Conservation (phyloP, 2,888 invertebrate species). For the Macaria liturata region DNA sequence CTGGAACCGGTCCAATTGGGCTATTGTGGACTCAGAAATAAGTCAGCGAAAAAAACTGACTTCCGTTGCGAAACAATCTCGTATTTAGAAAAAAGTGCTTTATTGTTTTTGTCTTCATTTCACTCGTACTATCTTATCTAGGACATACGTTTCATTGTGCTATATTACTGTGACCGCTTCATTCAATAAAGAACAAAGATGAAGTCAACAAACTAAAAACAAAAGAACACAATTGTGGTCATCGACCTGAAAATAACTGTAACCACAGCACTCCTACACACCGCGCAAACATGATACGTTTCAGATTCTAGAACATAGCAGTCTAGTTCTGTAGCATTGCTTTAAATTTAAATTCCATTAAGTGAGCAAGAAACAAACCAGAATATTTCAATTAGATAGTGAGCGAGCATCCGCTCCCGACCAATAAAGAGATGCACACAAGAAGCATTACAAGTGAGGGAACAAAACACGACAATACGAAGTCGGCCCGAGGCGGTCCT, state of each 20-base stretch:
- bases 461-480: slow-evolving; percentile 24
- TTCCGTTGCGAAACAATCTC: slow-evolving; percentile 13
- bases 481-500: slow-evolving; percentile 34
- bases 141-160: too few species aligned
- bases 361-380: too few species aligned
- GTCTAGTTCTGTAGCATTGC: too few species aligned
- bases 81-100: neutral
- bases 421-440: slow-evolving; percentile 15
- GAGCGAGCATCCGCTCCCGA: neutral
- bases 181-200: too few species aligned
- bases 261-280: too few species aligned
- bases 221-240: too few species aligned
- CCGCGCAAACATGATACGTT: too few species aligned
- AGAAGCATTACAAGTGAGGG: slow-evolving; percentile 23
- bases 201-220: too few species aligned
- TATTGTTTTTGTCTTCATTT: slow-evolving; percentile 5
- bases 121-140: neutral
- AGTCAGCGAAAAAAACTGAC: slow-evolving; percentile 16
- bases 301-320: too few species aligned
- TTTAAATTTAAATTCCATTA: too few species aligned
- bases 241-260: too few species aligned
- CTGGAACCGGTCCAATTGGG: slow-evolving; percentile 24
- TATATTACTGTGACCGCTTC: too few species aligned
- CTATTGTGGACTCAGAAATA: slow-evolving; percentile 18
- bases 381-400: slow-evolving; percentile 6